Percentiles rank a stretch among this genome's conserved stretches.
These are phyloP conservation scores for Hippoglossus stenolepis DNA, from an alignment of 2,113 vertebrate species.

Conservation along the genomic window DNA sequence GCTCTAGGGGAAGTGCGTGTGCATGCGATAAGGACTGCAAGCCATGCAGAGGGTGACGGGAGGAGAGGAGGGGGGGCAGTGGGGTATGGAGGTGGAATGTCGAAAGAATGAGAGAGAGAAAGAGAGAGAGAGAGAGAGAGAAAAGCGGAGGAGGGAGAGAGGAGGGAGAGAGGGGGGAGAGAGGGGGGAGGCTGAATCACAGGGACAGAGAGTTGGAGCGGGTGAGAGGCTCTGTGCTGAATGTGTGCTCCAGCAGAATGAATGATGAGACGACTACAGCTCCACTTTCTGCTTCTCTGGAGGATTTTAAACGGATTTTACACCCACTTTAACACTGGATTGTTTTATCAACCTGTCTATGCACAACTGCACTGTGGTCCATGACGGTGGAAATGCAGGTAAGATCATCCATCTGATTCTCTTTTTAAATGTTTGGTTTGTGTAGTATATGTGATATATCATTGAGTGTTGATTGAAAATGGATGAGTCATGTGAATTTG, in stretches of 20 bases:
- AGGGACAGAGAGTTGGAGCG: conserved; percentile 48
- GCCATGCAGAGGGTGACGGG: conserved; percentile 13
- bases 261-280: conserved; percentile 38
- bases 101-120: conserved; percentile 26
- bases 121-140: conserved; percentile 41
- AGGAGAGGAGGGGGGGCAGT: conserved; percentile 16
- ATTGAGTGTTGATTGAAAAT: no score
- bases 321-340: conserved; percentile 39
- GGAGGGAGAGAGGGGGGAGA: conserved; percentile 43
- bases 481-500: background rate
- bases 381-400: conserved; percentile 44
- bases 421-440: background rate
- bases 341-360: conserved; percentile 12
- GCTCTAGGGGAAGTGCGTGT: conserved; percentile 29
- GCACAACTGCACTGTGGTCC: conserved; percentile 3
- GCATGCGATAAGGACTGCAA: conserved; percentile 35
- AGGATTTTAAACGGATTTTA: conserved; percentile 50
- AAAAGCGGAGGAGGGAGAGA: conserved; percentile 34
- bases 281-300: conserved; percentile 39
- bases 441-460: background rate
- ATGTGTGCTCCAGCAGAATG: conserved; percentile 39
- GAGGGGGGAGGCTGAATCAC: conserved; percentile 51
- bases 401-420: conserved; percentile 29
- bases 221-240: conserved; percentile 38
- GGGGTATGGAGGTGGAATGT: conserved; percentile 25